phyloP scores from a whole-genome alignment of 1,140 invertebrate species.

The Leptinotarsa defecta region DNA sequence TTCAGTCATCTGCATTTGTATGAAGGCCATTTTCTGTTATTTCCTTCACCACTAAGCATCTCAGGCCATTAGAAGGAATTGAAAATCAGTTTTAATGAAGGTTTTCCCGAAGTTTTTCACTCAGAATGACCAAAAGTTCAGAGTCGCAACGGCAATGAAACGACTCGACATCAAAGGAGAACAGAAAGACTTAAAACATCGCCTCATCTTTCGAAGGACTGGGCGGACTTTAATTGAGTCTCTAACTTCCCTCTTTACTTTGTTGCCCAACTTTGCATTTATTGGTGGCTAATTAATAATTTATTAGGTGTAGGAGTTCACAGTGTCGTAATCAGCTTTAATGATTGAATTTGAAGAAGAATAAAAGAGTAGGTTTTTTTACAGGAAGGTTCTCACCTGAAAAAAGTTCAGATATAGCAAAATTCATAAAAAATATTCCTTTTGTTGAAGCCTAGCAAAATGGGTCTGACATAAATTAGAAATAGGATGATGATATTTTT shows the following conservation, averaged over 20 bases:
- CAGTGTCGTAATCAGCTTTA: too few relatives aligned
- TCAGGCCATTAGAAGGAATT: slow-evolving; percentile 15
- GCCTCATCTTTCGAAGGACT: background rate
- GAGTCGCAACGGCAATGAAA: slow-evolving; percentile 13
- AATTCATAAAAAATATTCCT: too few relatives aligned
- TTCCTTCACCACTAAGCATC: slow-evolving; percentile 15
- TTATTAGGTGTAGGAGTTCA: background rate
- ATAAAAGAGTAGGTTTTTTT: too few relatives aligned
- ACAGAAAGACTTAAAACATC: slow-evolving; percentile 6
- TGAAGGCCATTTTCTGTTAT: slow-evolving; percentile 18
- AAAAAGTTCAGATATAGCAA: too few relatives aligned
- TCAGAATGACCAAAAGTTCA: slow-evolving; percentile 26
- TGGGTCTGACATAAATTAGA: too few relatives aligned
- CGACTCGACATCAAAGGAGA: background rate
- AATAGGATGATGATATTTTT: too few relatives aligned
- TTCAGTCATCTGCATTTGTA: slow-evolving; percentile 26
- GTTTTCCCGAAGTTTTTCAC: slow-evolving; percentile 22
- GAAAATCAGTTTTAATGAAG: slow-evolving; percentile 28
- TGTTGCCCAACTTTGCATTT: slow-evolving; percentile 13
- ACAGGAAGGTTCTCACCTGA: too few relatives aligned
- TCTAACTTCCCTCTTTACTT: background rate
- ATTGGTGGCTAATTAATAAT: slow-evolving; percentile 21
- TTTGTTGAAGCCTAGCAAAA: too few relatives aligned
- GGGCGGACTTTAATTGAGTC: slow-evolving; percentile 13
- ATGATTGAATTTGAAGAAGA: too few relatives aligned